A percentile compares a stretch with the other conserved stretches of the same genome.
phyloP scores from a whole-genome alignment of 2,113 vertebrate genomes.

The Aptenodytes forsteri region DNA sequence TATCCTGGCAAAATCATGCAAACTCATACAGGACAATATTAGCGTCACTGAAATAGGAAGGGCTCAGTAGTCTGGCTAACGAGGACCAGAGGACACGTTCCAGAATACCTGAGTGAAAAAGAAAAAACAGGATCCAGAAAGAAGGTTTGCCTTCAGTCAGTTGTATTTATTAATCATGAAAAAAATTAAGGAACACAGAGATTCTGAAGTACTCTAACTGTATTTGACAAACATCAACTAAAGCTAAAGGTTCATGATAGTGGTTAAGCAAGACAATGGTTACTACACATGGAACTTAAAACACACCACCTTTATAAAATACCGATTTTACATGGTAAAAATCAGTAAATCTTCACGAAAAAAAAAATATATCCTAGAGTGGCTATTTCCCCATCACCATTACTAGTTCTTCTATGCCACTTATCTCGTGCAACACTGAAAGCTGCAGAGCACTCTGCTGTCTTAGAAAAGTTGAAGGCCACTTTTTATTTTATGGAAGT shows the following conservation, averaged over 20 bases:
- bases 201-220: neutral
- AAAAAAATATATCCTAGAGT: neutral
- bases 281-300: neutral
- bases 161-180: neutral
- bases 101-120: neutral
- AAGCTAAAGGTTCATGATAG: neutral
- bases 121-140: neutral
- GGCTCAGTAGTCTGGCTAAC: rapidly evolving
- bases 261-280: neutral
- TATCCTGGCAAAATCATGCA: neutral
- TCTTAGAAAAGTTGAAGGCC: slow-evolving; percentile 79
- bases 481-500: slow-evolving; percentile 78
- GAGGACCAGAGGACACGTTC: neutral
- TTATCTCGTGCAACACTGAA: neutral
- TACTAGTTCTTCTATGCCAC: neutral
- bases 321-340: neutral
- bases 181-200: neutral
- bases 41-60: neutral
- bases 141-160: neutral
- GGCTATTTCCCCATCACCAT: neutral
- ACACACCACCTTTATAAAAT: neutral
- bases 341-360: neutral
- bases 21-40: neutral
- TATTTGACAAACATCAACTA: neutral
- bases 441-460: neutral